Evolutionary conservation across 2,113 vertebrate species (phyloP).

Genomic region (Opisthocomus hoazin): DNA sequence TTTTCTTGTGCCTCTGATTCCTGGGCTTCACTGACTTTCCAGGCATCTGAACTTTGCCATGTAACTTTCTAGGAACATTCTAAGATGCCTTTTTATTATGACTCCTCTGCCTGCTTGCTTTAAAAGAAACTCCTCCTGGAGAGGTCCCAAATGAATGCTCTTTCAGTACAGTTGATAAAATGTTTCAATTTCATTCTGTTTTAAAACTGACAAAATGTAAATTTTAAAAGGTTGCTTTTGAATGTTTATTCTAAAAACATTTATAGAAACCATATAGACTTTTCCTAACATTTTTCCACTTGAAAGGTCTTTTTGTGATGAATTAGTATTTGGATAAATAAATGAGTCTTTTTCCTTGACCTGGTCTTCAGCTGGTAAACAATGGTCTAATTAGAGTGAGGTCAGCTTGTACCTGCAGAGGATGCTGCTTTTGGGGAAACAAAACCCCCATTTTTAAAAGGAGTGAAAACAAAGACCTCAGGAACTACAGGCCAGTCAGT

Average conservation of each 20-base stretch:
- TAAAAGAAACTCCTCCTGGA: not conserved
- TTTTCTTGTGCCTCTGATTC: not conserved
- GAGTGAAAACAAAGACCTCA: too few species aligned
- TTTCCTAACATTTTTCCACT: not conserved
- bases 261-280: not conserved
- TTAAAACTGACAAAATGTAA: not conserved
- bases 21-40: not conserved
- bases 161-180: not conserved
- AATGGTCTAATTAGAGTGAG: not conserved
- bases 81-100: not conserved
- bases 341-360: not conserved
- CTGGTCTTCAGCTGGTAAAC: not conserved
- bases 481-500: too few species aligned
- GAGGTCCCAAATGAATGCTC: not conserved
- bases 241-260: not conserved
- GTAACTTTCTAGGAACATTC: not conserved
- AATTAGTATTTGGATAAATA: not conserved
- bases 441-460: too few species aligned
- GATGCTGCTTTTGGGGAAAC: not conserved
- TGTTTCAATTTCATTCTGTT: not conserved
- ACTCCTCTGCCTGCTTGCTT: not conserved
- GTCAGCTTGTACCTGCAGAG: not conserved
- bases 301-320: not conserved
- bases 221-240: not conserved
- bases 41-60: not conserved